phyloP scores from a whole-genome alignment of 2,888 invertebrate species.

The Drosophila falleni region DNA sequence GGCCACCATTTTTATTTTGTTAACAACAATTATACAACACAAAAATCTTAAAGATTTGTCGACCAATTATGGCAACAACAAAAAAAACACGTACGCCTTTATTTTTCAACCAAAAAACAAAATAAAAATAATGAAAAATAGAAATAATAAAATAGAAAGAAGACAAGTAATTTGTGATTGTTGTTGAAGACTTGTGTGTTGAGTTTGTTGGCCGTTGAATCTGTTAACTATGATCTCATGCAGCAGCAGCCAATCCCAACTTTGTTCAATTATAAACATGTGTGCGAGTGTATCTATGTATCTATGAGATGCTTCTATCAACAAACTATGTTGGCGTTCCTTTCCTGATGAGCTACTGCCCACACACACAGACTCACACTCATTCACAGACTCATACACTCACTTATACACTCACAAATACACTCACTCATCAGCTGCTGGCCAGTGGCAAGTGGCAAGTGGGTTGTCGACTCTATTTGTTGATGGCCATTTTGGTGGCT shows the following conservation, averaged over 20 bases:
- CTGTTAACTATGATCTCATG: slow-evolving; percentile 65
- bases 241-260: slow-evolving; percentile 74
- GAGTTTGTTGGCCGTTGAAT: slow-evolving; percentile 44
- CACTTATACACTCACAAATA: not conserved
- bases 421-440: slow-evolving; percentile 13
- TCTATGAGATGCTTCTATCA: slow-evolving; percentile 70
- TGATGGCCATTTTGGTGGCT: slow-evolving; percentile 68
- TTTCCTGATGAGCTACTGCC: slow-evolving; percentile 54
- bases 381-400: slow-evolving; percentile 5
- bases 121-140: slow-evolving; percentile 7
- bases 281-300: slow-evolving; percentile 56
- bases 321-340: slow-evolving; percentile 52
- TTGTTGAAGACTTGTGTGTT: slow-evolving; percentile 50
- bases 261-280: slow-evolving; percentile 59
- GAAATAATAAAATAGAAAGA: slow-evolving; percentile 21
- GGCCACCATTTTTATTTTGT: slow-evolving; percentile 65
- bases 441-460: slow-evolving; percentile 28
- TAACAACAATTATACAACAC: slow-evolving; percentile 54
- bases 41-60: slow-evolving; percentile 48
- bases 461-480: slow-evolving; percentile 31
- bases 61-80: slow-evolving; percentile 47
- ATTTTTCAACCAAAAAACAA: slow-evolving; percentile 26
- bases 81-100: slow-evolving; percentile 68
- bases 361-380: slow-evolving; percentile 36
- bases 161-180: slow-evolving; percentile 53